Evolutionary conservation across 2,888 invertebrate genomes (phyloP).

Genomic region (Pseudolycoriella hygida): DNA sequence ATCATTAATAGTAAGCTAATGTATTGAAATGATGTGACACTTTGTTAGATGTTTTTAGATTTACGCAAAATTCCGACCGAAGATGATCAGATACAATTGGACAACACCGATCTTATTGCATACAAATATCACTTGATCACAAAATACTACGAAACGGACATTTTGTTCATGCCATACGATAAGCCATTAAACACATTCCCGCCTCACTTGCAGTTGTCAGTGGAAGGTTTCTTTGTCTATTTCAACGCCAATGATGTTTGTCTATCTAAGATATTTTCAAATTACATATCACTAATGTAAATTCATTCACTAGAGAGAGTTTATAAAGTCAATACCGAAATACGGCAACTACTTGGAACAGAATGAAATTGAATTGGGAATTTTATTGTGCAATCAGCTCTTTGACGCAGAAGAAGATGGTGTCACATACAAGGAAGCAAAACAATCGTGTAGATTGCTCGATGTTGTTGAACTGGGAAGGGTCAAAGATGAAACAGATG

Average conservation of each 20-base stretch:
- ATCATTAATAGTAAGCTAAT: constrained; percentile 7
- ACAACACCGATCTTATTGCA: constrained; percentile 10
- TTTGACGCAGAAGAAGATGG: constrained; percentile 15
- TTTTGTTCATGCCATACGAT: constrained; percentile 14
- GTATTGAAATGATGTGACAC: too few species aligned
- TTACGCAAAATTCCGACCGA: constrained; percentile 7
- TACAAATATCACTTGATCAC: constrained; percentile 15
- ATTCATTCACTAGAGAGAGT: constrained; percentile 11
- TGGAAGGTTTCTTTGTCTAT: constrained; percentile 16
- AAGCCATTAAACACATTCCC: constrained; percentile 11
- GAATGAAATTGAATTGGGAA: constrained; percentile 15
- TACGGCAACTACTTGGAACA: constrained; percentile 15
- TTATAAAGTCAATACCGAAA: constrained; percentile 12
- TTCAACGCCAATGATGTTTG: constrained; percentile 16
- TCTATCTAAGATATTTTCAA: neutral
- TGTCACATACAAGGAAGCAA: constrained; percentile 17
- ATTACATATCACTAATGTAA: neutral
- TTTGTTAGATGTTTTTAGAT: too few species aligned
- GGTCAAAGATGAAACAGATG: constrained; percentile 11
- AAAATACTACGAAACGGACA: constrained; percentile 16
- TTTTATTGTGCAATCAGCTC: constrained; percentile 15
- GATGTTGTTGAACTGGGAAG: constrained; percentile 17
- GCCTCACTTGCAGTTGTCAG: constrained; percentile 12
- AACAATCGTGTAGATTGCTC: constrained; percentile 13
- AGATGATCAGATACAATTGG: neutral